A percentile compares a stretch with the other conserved stretches of the same genome.
Conservation (phyloP, 2,888 invertebrate species). For the Branchipolynoe longqiensis region DNA sequence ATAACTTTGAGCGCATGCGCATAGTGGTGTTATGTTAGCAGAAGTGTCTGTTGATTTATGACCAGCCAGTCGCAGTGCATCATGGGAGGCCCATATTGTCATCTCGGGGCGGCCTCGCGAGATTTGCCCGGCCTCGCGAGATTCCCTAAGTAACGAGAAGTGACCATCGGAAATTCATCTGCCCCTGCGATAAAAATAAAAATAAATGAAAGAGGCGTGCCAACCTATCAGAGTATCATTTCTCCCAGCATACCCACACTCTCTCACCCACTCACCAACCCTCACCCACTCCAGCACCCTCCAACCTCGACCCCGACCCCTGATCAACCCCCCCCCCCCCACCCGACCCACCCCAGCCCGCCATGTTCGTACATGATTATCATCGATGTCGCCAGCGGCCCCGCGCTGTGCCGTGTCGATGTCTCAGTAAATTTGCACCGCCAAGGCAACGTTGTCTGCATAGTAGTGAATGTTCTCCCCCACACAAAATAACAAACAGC, state of each 20-base stretch:
- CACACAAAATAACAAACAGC: too few relatives aligned
- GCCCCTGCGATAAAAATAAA: not conserved
- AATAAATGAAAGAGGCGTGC: too few relatives aligned
- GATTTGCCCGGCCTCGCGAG: not conserved
- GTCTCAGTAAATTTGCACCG: not conserved
- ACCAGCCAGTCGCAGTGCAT: too few relatives aligned
- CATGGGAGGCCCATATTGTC: too few relatives aligned
- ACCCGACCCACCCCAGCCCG: not conserved
- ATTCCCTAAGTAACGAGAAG: slow-evolving; percentile 33
- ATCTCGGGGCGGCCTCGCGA: too few relatives aligned
- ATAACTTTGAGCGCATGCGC: too few relatives aligned
- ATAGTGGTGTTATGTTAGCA: too few relatives aligned
- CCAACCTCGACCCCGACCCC: not conserved
- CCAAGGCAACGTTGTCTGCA: not conserved
- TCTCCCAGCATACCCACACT: not conserved
- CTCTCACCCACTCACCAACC: not conserved
- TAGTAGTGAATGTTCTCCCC: not conserved
- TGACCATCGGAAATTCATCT: slow-evolving; percentile 27
- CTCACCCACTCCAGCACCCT: not conserved
- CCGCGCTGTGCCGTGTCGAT: not conserved
- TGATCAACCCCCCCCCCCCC: not conserved
- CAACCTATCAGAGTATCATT: too few relatives aligned
- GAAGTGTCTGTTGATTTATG: too few relatives aligned
- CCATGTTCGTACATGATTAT: slow-evolving; percentile 21
- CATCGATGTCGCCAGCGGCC: slow-evolving; percentile 13